Evolutionary conservation across 2,797 vertebrate genomes (phyloP), one percentile per base, ranked within the genome.

Genomic region (Podarcis siculus): DNA sequence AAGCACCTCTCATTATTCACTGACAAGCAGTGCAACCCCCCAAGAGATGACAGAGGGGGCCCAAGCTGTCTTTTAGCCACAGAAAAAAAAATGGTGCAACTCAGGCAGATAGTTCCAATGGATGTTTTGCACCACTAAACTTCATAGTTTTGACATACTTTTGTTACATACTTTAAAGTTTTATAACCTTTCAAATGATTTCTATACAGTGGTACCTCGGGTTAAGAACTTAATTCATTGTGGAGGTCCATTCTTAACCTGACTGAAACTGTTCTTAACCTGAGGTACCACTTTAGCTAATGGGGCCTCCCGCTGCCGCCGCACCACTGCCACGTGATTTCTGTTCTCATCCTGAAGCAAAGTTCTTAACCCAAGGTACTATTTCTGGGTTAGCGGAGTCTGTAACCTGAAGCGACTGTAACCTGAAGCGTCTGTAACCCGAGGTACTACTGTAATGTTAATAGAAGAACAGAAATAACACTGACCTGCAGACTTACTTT

Each of bases 11-110:
- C 87, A 58, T 89, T 64, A 87, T 39, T 87, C 87, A 86, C 35
- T 79, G 77, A 86, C 37, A 92, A 87, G 25, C 75, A 81, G 80
- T 0, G 55, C 45, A 92, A 88, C 75, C 83, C 86, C 86, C 72
- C 79, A 91, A 58, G 85, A 90, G 90, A 30, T 92, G 90, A 87
- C 42, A 89, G 0, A 0, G 89, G 92, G 87, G 45, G 45, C 92
- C 64, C 67, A 21, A 80, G 89, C 39, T 85, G 73, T 39, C n/a
- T 69, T 83, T 89, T 27, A 39, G 35, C 75, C n/a, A 3, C 42
- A 83, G n/a, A 77, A 2, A 3, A 17, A 17, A 88, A 87, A 19
- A 3, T 1, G 61, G 79, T 76, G 69, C 35, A 19, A 13, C 13
- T 4, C 5, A 45, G 3, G 23, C 67, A 45, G 67, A 64, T 67